Evolutionary conservation across 2,797 vertebrate species (phyloP), one percentile per base, ranked within the genome.

Genomic region (Bovichtus diacanthus): DNA sequence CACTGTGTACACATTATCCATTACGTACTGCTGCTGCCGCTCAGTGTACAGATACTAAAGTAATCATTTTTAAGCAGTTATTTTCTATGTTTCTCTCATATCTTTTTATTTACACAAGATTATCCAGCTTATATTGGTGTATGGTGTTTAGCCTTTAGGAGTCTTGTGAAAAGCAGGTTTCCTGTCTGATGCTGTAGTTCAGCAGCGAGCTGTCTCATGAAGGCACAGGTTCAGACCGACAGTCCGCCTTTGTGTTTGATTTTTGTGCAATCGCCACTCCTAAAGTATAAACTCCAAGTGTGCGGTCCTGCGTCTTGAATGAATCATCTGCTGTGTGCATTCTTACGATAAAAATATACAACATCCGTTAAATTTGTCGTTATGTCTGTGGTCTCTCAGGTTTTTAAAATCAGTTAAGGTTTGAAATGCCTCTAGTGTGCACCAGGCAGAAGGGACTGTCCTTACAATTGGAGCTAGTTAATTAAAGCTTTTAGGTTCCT

Each of bases 71-170:
- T 18, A 43, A 31, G 54, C 43, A 9, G 41, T 49, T 39, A 49
- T 68, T 70, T 73, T 70, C n/a, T 1, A 25, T 65, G 9, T 73
- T 76, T 61, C 2, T 29, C 51, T 71, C 16, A 5, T 12, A 81
- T 61, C 41, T 39, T 59, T 64, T 31, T 61, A 49, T 36, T 15
- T 67, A 65, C 25, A 78, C 50, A 34, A 63, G 29, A 65, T 31
- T 53, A 29, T 76, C 21, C 68, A 50, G 71, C 61, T 74, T 38
- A 47, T 47, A 69, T 23, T 58, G 2, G 46, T 74, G 34, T 34
- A 19, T 38, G 21, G 12, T 54, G 43, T 62, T 64, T 64, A 47
- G n/a, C 21, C 23, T 55, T 51, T n/a, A 31, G 56, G 43, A 55
- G 56, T 41, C 49, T 76, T 55, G 56, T 54, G 51, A 23, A 43